Conservation (phyloP, 2,113 vertebrate genomes). For the Gallinago media region DNA sequence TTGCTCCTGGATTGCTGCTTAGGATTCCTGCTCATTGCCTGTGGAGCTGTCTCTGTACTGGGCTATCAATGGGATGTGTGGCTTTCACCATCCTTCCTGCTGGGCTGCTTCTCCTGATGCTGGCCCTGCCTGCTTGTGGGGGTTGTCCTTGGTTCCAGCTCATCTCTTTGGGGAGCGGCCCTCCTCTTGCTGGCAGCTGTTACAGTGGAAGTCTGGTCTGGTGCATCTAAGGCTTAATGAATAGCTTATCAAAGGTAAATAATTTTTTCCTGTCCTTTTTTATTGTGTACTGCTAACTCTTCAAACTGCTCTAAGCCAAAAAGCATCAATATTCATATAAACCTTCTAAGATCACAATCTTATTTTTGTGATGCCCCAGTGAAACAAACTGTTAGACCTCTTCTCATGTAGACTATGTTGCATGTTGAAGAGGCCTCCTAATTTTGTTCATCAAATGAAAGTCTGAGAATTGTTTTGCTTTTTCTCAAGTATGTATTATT, state of each 20-base stretch:
- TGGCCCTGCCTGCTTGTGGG: background rate
- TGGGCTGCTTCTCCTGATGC: background rate
- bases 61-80: background rate
- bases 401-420: background rate
- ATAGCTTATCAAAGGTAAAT: background rate
- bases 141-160: background rate
- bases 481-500: background rate
- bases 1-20: background rate
- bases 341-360: background rate
- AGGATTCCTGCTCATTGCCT: fast-evolving
- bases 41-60: background rate
- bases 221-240: background rate
- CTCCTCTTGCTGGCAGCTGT: background rate
- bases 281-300: background rate
- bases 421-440: background rate
- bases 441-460: background rate
- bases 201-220: background rate
- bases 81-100: background rate
- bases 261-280: background rate
- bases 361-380: background rate
- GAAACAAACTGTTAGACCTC: background rate
- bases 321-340: background rate
- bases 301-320: background rate
- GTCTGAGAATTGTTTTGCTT: background rate
- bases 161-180: background rate